Evolutionary conservation across 2,797 vertebrate genomes (phyloP).

Genomic region (Centroberyx gerrardi): DNA sequence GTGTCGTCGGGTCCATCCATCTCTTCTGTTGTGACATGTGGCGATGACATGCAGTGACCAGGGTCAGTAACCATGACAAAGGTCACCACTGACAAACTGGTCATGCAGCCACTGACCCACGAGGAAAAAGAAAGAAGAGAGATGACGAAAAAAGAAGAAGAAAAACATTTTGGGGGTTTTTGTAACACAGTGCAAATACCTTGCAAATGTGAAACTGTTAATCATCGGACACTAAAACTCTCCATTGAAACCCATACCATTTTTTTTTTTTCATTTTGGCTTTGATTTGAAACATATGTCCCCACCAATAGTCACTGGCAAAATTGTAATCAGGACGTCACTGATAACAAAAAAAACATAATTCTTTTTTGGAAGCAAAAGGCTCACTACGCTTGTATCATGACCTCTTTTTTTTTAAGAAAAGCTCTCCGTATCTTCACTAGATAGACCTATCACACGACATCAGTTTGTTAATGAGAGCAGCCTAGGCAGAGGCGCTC

Average conservation of each 20-base stretch:
- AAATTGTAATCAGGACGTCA: conserved; percentile 69
- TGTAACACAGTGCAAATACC: conserved; percentile 19
- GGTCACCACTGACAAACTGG: conserved; percentile 5
- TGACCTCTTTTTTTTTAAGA: conserved; percentile 79
- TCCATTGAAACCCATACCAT: background rate
- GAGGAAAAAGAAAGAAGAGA: background rate
- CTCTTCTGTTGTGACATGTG: conserved; percentile 31
- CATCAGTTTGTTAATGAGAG: conserved; percentile 85
- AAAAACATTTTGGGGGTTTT: background rate
- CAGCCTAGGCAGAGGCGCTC: conserved; percentile 73
- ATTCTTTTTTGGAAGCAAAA: conserved; percentile 72
- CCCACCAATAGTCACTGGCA: conserved; percentile 50
- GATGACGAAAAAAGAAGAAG: background rate
- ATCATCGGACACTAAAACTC: background rate
- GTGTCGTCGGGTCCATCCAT: conserved; percentile 49
- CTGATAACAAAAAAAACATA: conserved; percentile 74
- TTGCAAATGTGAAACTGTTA: no score
- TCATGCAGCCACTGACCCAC: background rate
- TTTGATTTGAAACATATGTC: conserved; percentile 51
- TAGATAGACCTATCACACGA: conserved; percentile 82
- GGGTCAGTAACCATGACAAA: conserved; percentile 26
- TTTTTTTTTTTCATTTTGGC: conserved; percentile 29
- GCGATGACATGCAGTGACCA: conserved; percentile 25
- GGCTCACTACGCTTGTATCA: conserved; percentile 78
- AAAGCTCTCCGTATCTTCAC: conserved; percentile 71